phyloP scores from a whole-genome alignment of 2,888 invertebrate genomes.

The Microdon myrmicae region DNA sequence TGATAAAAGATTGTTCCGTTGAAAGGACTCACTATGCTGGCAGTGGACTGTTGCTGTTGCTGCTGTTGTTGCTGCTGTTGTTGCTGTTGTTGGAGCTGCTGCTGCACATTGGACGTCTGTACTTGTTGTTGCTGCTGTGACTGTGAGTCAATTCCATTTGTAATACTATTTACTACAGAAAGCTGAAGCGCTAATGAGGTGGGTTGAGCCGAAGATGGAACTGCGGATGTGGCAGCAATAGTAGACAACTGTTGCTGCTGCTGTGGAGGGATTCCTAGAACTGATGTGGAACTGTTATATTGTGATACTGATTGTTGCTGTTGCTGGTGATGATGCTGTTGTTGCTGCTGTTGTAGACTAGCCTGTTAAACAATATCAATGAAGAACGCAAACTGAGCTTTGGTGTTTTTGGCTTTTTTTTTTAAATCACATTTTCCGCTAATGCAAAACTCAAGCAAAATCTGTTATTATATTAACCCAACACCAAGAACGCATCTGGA shows the following conservation, averaged over 20 bases:
- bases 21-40: constrained; percentile 65
- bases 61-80: constrained; percentile 53
- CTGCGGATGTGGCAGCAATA: constrained; percentile 47
- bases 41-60: constrained; percentile 55
- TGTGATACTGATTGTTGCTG: constrained; percentile 48
- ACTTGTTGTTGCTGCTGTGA: constrained; percentile 54
- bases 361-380: constrained; percentile 49
- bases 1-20: constrained; percentile 23
- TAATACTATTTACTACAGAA: constrained; percentile 55
- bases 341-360: constrained; percentile 42
- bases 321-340: constrained; percentile 44
- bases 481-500: too few relatives aligned
- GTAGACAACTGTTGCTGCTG: constrained; percentile 51
- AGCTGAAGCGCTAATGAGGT: constrained; percentile 54
- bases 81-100: constrained; percentile 56
- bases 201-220: constrained; percentile 53
- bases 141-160: constrained; percentile 59
- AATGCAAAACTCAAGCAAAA: too few relatives aligned
- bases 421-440: too few relatives aligned
- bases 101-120: constrained; percentile 55
- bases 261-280: constrained; percentile 56
- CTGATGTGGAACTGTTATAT: constrained; percentile 52
- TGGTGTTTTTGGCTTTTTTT: constrained; percentile 16
- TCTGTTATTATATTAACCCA: too few relatives aligned
- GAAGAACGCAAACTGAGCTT: constrained; percentile 43